These are phyloP conservation scores for Alloscopus bannaensis DNA, from an alignment of 2,888 invertebrate genomes.

Conservation along the genomic window DNA sequence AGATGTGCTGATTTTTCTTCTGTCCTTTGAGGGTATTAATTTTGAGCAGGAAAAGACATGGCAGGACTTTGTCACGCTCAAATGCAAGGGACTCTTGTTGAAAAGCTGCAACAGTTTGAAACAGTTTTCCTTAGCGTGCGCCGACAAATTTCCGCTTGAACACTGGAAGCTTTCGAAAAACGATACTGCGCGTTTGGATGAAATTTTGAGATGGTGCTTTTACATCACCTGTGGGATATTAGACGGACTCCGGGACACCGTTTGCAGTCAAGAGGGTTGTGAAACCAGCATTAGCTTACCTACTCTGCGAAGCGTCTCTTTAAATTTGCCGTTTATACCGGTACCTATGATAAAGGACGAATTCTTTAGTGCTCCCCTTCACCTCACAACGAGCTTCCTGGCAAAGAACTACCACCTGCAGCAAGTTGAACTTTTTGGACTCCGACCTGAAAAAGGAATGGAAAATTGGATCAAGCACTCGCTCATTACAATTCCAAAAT, in stretches of 20 bases:
- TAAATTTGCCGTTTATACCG: constrained; percentile 13
- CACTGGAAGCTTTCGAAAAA: background rate
- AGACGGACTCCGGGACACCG: background rate
- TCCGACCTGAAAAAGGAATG: constrained; percentile 8
- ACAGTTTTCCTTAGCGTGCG: constrained; percentile 7
- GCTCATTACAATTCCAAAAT: constrained; percentile 12
- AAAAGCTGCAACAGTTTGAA: constrained; percentile 3
- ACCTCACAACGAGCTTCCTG: background rate
- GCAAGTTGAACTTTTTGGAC: background rate
- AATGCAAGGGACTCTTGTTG: background rate
- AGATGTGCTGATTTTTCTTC: background rate
- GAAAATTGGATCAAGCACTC: constrained; percentile 24
- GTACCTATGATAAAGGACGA: background rate
- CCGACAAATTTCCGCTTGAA: constrained; percentile 29
- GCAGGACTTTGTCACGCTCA: background rate
- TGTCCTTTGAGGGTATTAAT: background rate
- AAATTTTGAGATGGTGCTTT: constrained; percentile 15
- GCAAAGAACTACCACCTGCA: constrained; percentile 10
- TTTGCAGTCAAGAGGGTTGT: background rate
- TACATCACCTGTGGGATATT: background rate
- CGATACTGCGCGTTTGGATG: background rate
- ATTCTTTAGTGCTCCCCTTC: background rate
- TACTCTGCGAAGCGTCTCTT: background rate
- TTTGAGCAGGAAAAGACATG: background rate
- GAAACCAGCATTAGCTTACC: background rate